Conservation (phyloP, 2,113 vertebrate species). For the Lethenteron reissneri region DNA sequence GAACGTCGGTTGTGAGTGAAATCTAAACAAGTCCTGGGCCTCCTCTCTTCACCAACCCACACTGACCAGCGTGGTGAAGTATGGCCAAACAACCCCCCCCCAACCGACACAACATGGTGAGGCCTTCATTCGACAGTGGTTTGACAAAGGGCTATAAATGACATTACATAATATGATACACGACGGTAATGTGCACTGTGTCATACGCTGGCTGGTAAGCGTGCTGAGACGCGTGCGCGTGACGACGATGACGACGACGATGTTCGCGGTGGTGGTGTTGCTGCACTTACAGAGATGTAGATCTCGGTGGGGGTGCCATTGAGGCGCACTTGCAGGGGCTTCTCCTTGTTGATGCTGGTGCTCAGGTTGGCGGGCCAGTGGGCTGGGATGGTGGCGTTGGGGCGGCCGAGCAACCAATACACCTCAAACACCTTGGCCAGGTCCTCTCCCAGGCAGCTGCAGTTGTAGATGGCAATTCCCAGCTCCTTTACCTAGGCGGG, state of each 20-base stretch:
- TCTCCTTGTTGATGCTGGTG: constrained; percentile 45
- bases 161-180: background rate
- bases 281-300: constrained; percentile 45
- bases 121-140: too few relatives aligned
- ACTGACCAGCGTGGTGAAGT: too few relatives aligned
- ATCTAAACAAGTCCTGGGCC: too few relatives aligned
- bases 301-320: constrained; percentile 34
- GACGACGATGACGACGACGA: background rate
- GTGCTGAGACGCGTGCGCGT: background rate
- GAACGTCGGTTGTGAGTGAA: too few relatives aligned
- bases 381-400: constrained; percentile 26
- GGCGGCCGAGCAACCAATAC: constrained; percentile 52
- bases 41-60: too few relatives aligned
- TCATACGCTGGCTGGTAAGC: background rate
- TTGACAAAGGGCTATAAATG: background rate
- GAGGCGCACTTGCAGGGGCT: constrained; percentile 39
- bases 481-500: constrained; percentile 62
- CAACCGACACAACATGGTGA: too few relatives aligned
- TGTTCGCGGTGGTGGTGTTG: background rate
- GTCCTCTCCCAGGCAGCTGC: constrained; percentile 59
- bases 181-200: background rate
- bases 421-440: constrained; percentile 62
- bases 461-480: constrained; percentile 51
- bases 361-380: constrained; percentile 47
- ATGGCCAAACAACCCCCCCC: too few relatives aligned